Base-by-base conservation (phyloP, 2,113 vertebrate species). In the Protobothrops mucrosquamatus region DNA sequence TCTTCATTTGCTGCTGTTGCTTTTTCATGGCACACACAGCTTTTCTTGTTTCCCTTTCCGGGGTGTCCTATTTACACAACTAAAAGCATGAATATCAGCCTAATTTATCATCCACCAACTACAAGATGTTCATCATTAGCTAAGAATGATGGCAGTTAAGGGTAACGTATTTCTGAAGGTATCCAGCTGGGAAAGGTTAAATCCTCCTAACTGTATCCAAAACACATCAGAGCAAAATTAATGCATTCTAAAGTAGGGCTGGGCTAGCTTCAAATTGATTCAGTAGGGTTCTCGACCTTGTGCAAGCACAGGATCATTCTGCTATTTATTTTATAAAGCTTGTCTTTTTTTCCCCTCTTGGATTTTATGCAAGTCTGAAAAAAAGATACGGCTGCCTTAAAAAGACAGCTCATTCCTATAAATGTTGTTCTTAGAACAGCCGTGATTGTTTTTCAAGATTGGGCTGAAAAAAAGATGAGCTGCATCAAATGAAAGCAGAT, bases 61-160 rank as follows among this genome's bases (percentile, higher is more conserved):
- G 8, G 55, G 11, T 96, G 96, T 96, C 96, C 94, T 95, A 96
- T 89, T 95, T 94, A 96, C 94, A 85, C 90, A 97, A 97, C 11
- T 34, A 97, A 92, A 64, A 96, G 48, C 39, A 64, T 89, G 56
- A 88, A 52, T 34, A 43, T 6, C 43, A 91, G 6, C n/a, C 51
- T 55, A 85, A 91, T 59, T 85, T 54, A 85, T 74, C n/a, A 85
- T 48, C 34, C 18, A 81, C 74, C 34, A 81, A 81, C 34, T 81
- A 43, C 0, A 3, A 9, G 18, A 34, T 81, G 74, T 22, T 81
- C 74, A 39, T 81, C 74, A 43, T 81, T 81, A 81, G 74, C 34
- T 81, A 43, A 10, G 74, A 43, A 81, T 43, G 74, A 81, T 81
- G 74, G 74, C 39, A 43, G 34, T 39, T 43, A 43, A 6, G 6